phyloP scores from a whole-genome alignment of 2,113 vertebrate genomes.

The Ictalurus punctatus region DNA sequence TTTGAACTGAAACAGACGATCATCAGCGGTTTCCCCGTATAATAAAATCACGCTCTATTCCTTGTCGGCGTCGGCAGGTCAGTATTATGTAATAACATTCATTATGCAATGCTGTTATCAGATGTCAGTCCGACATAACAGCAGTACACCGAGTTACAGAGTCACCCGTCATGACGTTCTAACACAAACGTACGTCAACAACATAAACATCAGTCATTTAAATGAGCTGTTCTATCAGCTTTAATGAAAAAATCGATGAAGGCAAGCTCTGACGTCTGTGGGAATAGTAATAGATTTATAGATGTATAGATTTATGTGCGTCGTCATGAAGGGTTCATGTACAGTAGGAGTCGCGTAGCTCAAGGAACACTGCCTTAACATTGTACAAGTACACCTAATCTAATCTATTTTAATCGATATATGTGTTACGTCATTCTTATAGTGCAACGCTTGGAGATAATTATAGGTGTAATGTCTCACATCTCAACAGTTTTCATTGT shows the following conservation, averaged over 20 bases:
- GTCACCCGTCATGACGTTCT: background rate
- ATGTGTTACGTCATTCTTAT: background rate
- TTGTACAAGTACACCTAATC: constrained; percentile 2
- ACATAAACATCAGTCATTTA: background rate
- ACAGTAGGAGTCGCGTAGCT: background rate
- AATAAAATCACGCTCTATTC: too few relatives aligned
- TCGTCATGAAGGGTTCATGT: constrained; percentile 6
- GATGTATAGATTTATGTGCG: background rate
- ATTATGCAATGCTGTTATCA: background rate
- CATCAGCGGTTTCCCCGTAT: too few relatives aligned
- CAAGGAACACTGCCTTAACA: background rate
- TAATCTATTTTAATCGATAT: background rate
- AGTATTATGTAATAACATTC: background rate
- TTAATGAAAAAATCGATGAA: background rate
- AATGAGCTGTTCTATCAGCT: background rate
- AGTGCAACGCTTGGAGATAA: background rate
- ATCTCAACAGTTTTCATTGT: constrained; percentile 33
- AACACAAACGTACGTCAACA: background rate
- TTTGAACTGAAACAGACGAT: background rate
- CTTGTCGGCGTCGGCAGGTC: background rate
- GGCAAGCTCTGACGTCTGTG: background rate
- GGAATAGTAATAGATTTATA: background rate
- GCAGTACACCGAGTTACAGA: background rate
- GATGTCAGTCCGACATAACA: background rate
- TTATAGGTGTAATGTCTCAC: background rate